Percentiles rank a stretch among this genome's conserved stretches.
phyloP scores from a whole-genome alignment of 2,888 invertebrate genomes.

The Argyresthia albistria region DNA sequence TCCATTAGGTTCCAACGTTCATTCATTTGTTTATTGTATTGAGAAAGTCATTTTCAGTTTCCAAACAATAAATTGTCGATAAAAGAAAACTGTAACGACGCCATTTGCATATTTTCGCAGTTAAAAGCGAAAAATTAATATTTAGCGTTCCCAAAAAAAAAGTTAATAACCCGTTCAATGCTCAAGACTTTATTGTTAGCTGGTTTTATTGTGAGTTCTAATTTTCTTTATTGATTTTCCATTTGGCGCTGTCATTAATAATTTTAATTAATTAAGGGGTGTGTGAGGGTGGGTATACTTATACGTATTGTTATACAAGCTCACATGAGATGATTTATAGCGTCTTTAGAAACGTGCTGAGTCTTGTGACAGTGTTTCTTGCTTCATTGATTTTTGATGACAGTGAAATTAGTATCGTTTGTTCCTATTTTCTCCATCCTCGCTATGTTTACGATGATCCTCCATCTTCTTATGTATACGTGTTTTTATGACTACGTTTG shows the following conservation, averaged over 20 bases:
- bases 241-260: conserved; percentile 59
- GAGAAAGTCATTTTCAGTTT: conserved; percentile 53
- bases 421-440: not conserved
- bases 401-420: conserved; percentile 13
- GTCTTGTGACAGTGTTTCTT: not conserved
- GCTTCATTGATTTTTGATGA: conserved; percentile 63
- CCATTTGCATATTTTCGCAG: conserved; percentile 58
- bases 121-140: conserved; percentile 43
- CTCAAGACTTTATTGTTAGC: conserved; percentile 12
- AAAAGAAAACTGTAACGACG: conserved; percentile 53
- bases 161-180: conserved; percentile 56
- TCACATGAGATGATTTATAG: conserved; percentile 55
- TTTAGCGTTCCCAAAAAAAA: conserved; percentile 16
- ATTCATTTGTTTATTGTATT: conserved; percentile 27
- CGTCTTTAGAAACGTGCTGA: conserved; percentile 9
- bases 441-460: not conserved
- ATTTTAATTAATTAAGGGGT: conserved; percentile 63
- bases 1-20: not conserved
- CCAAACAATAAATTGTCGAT: conserved; percentile 67
- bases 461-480: not conserved
- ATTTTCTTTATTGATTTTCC: conserved; percentile 46
- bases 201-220: conserved; percentile 18
- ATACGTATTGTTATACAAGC: not conserved
- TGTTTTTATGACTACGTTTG: not conserved
- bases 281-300: conserved; percentile 14